Evolutionary conservation across 1,140 invertebrate species (phyloP).

Genomic region (Ceratosolen solmsi): DNA sequence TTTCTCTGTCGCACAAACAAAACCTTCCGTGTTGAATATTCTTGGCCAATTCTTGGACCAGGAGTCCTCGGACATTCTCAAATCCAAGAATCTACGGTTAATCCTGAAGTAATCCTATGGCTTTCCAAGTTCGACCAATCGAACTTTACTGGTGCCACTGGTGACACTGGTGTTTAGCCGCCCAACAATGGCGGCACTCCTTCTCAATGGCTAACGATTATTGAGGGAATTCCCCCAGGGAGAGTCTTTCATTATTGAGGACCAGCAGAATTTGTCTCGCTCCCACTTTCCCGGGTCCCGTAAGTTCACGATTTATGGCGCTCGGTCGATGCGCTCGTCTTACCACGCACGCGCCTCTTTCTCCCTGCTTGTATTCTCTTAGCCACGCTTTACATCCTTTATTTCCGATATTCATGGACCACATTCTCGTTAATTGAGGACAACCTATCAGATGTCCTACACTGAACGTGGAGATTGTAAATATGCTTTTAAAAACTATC

Average conservation of each 20-base stretch:
- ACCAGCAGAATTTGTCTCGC: not conserved
- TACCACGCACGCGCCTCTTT: not conserved
- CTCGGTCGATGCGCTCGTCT: too few species aligned
- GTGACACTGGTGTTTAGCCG: not conserved
- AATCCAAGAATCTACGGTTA: not conserved
- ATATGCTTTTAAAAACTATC: too few species aligned
- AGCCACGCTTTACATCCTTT: too few species aligned
- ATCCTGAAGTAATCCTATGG: not conserved
- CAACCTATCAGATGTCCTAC: too few species aligned
- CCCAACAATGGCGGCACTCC: not conserved
- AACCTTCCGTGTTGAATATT: too few species aligned
- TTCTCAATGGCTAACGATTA: slow-evolving; percentile 12
- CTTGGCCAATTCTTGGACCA: not conserved
- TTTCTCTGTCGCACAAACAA: too few species aligned
- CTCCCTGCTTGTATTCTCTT: too few species aligned
- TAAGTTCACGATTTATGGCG: slow-evolving; percentile 1
- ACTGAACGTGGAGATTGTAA: too few species aligned
- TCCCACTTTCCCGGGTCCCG: not conserved
- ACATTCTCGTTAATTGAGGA: too few species aligned
- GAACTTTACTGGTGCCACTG: slow-evolving; percentile 9
- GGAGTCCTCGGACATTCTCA: not conserved
- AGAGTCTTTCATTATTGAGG: not conserved
- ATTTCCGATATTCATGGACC: too few species aligned
- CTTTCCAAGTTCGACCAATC: not conserved
- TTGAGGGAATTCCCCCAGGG: slow-evolving; percentile 10